These are phyloP conservation scores for Parascotia fuliginaria DNA, from an alignment of 2,888 invertebrate genomes.

Conservation along the genomic window DNA sequence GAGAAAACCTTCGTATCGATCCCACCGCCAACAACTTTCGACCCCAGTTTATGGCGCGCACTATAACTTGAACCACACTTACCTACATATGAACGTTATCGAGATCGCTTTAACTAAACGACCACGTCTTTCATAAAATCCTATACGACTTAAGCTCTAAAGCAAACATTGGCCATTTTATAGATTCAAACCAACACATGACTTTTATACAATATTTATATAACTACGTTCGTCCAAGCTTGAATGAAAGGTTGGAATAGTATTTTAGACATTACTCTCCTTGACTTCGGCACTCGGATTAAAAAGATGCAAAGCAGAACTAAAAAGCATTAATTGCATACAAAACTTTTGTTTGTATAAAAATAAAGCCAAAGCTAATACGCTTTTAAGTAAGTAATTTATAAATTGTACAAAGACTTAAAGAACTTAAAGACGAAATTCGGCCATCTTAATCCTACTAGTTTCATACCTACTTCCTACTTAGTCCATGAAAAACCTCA, in stretches of 20 bases:
- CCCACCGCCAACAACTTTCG: conserved; percentile 68
- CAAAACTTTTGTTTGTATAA: too few species aligned
- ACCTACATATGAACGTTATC: conserved; percentile 53
- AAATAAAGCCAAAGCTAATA: too few species aligned
- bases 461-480: background rate
- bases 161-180: background rate
- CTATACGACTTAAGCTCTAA: conserved; percentile 30
- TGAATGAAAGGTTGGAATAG: too few species aligned
- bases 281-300: too few species aligned
- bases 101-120: conserved; percentile 53
- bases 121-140: conserved; percentile 53
- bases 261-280: too few species aligned
- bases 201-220: background rate
- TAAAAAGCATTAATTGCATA: too few species aligned
- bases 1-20: conserved; percentile 79
- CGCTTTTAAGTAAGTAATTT: too few species aligned
- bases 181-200: background rate
- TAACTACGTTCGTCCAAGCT: too few species aligned
- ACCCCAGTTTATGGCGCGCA: conserved; percentile 74
- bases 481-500: conserved; percentile 4
- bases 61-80: conserved; percentile 68
- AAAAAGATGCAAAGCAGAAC: too few species aligned
- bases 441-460: background rate
- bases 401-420: background rate
- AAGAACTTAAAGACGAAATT: background rate